Conservation (phyloP, 2,888 invertebrate genomes). For the Agriopis marginaria region DNA sequence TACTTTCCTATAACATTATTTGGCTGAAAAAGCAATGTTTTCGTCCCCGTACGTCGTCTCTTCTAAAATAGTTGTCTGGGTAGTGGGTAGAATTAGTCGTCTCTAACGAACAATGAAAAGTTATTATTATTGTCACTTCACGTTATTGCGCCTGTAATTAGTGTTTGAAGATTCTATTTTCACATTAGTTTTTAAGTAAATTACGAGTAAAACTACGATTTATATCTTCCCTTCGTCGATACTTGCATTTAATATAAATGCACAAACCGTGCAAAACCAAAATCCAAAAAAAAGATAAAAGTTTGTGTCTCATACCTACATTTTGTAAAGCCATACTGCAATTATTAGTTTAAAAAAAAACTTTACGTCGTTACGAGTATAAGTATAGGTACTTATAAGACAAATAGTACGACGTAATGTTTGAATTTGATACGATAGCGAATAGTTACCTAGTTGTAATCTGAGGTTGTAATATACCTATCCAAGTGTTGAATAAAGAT, state of each 20-base stretch:
- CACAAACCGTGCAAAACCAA: too few species aligned
- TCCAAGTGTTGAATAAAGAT: background rate
- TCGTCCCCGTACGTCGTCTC: constrained; percentile 31
- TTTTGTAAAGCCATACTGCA: too few species aligned
- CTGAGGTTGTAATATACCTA: background rate
- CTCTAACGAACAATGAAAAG: constrained; percentile 58
- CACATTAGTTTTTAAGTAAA: background rate
- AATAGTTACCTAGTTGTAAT: background rate
- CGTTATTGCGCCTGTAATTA: constrained; percentile 54
- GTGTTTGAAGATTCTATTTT: constrained; percentile 32
- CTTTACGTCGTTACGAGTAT: too few species aligned
- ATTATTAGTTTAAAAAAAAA: too few species aligned
- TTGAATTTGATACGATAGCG: too few species aligned
- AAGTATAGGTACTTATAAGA: too few species aligned
- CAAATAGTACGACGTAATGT: too few species aligned
- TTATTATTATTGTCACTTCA: constrained; percentile 63
- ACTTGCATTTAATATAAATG: too few species aligned
- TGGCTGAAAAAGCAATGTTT: constrained; percentile 14
- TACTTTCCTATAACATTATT: background rate
- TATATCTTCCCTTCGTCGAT: too few species aligned
- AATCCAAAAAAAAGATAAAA: too few species aligned
- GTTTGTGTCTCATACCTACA: too few species aligned
- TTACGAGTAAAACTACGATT: too few species aligned
- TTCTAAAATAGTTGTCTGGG: constrained; percentile 46
- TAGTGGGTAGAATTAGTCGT: constrained; percentile 54